phyloP scores from a whole-genome alignment of 2,888 invertebrate genomes.

The Erannis defoliaria region DNA sequence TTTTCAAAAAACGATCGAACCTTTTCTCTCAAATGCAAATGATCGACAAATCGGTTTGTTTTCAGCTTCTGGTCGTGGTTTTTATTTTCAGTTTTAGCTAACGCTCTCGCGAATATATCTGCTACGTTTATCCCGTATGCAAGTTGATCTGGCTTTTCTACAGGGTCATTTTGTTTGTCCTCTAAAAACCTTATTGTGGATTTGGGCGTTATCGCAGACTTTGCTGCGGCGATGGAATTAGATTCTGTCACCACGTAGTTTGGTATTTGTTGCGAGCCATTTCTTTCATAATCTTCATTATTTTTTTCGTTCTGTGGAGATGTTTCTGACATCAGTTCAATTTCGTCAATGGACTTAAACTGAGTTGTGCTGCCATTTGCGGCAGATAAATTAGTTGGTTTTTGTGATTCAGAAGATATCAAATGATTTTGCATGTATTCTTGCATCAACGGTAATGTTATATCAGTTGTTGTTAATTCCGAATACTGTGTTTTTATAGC shows the following conservation, averaged over 20 bases:
- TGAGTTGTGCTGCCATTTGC: slow-evolving; percentile 63
- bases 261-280: slow-evolving; percentile 34
- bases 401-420: slow-evolving; percentile 55
- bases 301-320: slow-evolving; percentile 61
- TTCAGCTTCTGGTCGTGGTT: slow-evolving; percentile 52
- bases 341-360: slow-evolving; percentile 65
- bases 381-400: slow-evolving; percentile 50
- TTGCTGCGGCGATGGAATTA: slow-evolving; percentile 21
- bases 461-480: slow-evolving; percentile 78
- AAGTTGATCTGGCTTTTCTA: slow-evolving; percentile 75
- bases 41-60: slow-evolving; percentile 57
- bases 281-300: slow-evolving; percentile 52
- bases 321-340: slow-evolving; percentile 67
- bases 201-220: slow-evolving; percentile 26
- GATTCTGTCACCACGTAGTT: slow-evolving; percentile 20
- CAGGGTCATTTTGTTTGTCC: slow-evolving; percentile 14
- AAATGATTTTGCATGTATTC: slow-evolving; percentile 67
- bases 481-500: slow-evolving; percentile 78
- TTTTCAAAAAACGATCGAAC: slow-evolving; percentile 73
- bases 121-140: slow-evolving; percentile 82
- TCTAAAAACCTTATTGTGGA: slow-evolving; percentile 9
- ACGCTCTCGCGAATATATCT: slow-evolving; percentile 71
- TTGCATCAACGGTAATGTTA: slow-evolving; percentile 70
- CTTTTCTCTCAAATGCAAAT: slow-evolving; percentile 67
- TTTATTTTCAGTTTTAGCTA: slow-evolving; percentile 51